phyloP scores from a whole-genome alignment of 2,797 vertebrate species.

The Leucoraja ocellata region DNA sequence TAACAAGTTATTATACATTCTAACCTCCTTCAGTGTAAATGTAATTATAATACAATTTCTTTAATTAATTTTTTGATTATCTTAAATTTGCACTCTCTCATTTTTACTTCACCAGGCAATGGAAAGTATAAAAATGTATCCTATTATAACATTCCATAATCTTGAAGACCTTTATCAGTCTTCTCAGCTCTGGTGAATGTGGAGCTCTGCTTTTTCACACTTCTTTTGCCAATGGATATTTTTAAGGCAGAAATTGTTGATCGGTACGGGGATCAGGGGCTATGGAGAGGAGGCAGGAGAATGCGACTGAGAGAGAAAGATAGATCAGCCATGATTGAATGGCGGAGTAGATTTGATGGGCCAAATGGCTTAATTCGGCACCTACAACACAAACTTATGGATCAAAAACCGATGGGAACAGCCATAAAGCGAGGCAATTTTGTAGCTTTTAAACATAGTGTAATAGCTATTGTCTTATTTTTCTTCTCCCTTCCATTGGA shows the following conservation, averaged over 20 bases:
- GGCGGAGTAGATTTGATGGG: too few species aligned
- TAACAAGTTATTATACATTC: neutral
- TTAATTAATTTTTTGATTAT: neutral
- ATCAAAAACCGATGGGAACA: neutral
- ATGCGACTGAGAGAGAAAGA: too few species aligned
- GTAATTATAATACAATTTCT: neutral
- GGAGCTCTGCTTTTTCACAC: neutral
- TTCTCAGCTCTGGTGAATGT: neutral
- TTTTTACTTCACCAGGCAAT: neutral
- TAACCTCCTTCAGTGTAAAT: neutral
- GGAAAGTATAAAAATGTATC: neutral
- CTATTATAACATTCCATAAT: neutral
- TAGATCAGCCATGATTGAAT: too few species aligned
- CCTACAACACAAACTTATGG: too few species aligned
- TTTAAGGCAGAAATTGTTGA: too few species aligned
- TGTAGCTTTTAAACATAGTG: neutral
- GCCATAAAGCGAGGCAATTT: neutral
- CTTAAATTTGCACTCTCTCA: neutral
- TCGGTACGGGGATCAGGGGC: too few species aligned
- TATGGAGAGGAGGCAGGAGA: too few species aligned
- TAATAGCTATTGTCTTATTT: neutral
- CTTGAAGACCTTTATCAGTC: neutral
- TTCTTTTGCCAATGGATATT: neutral
- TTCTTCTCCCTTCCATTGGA: neutral
- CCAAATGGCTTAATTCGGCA: too few species aligned